phyloP scores from a whole-genome alignment of 1,140 invertebrate species.

The Scaptodrosophila lebanonensis region DNA sequence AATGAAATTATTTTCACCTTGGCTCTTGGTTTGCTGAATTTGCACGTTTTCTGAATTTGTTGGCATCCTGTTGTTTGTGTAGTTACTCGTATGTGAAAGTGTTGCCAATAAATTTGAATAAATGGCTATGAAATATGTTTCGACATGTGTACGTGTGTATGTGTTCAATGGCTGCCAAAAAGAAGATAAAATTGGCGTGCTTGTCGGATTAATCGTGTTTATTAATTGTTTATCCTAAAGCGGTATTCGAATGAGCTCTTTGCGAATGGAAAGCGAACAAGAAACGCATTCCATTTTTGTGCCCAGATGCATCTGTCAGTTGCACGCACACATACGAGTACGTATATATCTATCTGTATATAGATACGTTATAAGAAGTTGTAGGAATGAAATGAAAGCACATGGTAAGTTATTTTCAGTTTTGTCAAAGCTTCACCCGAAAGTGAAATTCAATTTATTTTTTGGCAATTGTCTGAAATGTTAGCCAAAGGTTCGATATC shows the following conservation, averaged over 20 bases:
- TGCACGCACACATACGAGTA: no score
- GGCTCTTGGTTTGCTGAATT: slow-evolving; percentile 18
- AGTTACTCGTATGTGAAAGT: slow-evolving; percentile 17
- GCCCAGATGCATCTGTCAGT: no score
- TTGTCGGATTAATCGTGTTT: slow-evolving; percentile 55
- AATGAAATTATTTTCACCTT: slow-evolving; percentile 42
- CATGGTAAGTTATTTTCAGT: no score
- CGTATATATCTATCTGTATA: no score
- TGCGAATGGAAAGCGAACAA: no score
- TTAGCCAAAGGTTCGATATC: slow-evolving; percentile 43
- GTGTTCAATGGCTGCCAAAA: slow-evolving; percentile 14
- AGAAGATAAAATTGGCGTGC: slow-evolving; percentile 19
- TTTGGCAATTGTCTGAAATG: slow-evolving; percentile 32
- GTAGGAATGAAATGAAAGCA: no score
- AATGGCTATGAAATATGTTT: slow-evolving; percentile 49
- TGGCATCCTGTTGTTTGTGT: slow-evolving; percentile 8
- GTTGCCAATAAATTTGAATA: slow-evolving; percentile 48
- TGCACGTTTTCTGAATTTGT: slow-evolving; percentile 6
- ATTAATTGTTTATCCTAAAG: no score
- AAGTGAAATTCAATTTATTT: slow-evolving; percentile 66
- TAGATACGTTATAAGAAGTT: no score
- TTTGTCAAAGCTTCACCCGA: slow-evolving; percentile 33
- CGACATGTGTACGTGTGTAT: no score
- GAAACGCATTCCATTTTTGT: no score
- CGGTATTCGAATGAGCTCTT: no score